A percentile compares a stretch with the other conserved stretches of the same genome.
Conservation (phyloP, 30 jellyfish, hydroid and myxozoan genomes). For the Pelagia noctiluca region DNA sequence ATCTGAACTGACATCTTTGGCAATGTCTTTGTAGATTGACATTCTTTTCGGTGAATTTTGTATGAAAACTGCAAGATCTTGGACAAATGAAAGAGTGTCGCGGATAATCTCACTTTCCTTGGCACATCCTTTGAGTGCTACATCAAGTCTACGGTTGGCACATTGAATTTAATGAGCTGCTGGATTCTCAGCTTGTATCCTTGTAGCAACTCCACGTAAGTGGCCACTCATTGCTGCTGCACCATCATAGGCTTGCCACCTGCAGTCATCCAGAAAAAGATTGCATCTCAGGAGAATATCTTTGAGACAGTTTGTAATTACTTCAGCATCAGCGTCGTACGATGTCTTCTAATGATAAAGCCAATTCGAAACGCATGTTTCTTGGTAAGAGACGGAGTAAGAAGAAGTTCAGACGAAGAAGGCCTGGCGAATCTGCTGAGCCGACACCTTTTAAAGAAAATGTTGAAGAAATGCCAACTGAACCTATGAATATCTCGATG, state of each 20-base stretch:
- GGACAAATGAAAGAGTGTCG: slow-evolving; percentile 27
- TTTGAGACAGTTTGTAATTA: slow-evolving; percentile 28
- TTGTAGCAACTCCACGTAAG: slow-evolving; percentile 51
- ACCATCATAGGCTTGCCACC: slow-evolving; percentile 56
- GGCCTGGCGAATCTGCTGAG: too few relatives aligned
- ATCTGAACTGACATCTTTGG: slow-evolving; percentile 16
- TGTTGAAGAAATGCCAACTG: too few relatives aligned
- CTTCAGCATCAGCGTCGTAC: slow-evolving; percentile 42
- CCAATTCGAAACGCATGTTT: too few relatives aligned
- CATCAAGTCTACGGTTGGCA: slow-evolving; percentile 49
- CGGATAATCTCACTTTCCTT: slow-evolving; percentile 30
- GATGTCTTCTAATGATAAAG: too few relatives aligned
- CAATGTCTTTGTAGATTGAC: slow-evolving; percentile 37
- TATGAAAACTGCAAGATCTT: slow-evolving; percentile 56
- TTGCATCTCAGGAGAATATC: slow-evolving; percentile 35
- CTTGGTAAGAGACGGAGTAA: too few relatives aligned
- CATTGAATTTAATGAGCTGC: slow-evolving; percentile 46
- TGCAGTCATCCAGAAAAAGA: slow-evolving; percentile 30
- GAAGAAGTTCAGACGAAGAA: too few relatives aligned
- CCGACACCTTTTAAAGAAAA: too few relatives aligned
- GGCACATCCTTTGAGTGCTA: slow-evolving; percentile 53
- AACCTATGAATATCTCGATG: too few relatives aligned
- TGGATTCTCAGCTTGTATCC: slow-evolving; percentile 43
- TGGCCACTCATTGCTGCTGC: slow-evolving; percentile 60
- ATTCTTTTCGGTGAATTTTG: slow-evolving; percentile 30